Evolutionary conservation across 2,797 vertebrate genomes (phyloP), one percentile per base, ranked within the genome.

Genomic region (Leptoclinus maculatus): DNA sequence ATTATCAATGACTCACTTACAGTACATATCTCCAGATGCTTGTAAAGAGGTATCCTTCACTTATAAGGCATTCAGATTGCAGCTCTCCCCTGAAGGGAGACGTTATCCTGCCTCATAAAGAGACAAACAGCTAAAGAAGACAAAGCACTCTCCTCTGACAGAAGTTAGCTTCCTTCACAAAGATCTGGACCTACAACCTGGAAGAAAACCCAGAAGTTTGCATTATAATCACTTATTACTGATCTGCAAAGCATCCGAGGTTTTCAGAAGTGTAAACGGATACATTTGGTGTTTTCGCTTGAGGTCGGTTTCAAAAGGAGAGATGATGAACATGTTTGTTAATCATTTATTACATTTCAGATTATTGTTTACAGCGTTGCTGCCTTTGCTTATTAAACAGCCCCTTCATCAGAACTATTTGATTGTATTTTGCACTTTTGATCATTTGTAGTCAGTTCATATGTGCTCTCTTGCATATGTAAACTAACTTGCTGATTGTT

Each of bases 81-180:
- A 51, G 8, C 54, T 64, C 66, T 80, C 56, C 69, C 56, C 43
- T 54, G 19, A 27, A 83, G 86, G 73, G 69, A 77, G 83, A 80
- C 59, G 78, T 65, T 69, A 81, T 82, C 76, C 56, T n/a, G n/a
- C n/a, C n/a, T 56, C 10, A 58, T 71, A 71, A 67, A 74, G 68
- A 71, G 45, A 39, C 67, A 5, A 0, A 53, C 71, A 63, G 63
- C 56, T 47, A 14, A 62, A 56, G 12, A 17, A 45, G 68, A 60
- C 67, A 64, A 36, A 75, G 60, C 23, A 19, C 60, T 14, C 45
- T 21, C 25, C 23, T 6, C 57, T 23, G 66, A 36, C 54, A 66
- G 29, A 54, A 38, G 51, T n/a, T 10, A 57, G 47, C 53, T 75
- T 69, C 53, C 34, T 27, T 56, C 34, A 60, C 32, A 51, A n/a